These are phyloP conservation scores for Augochlora pura DNA, from an alignment of 1,140 invertebrate species.

Conservation along the genomic window DNA sequence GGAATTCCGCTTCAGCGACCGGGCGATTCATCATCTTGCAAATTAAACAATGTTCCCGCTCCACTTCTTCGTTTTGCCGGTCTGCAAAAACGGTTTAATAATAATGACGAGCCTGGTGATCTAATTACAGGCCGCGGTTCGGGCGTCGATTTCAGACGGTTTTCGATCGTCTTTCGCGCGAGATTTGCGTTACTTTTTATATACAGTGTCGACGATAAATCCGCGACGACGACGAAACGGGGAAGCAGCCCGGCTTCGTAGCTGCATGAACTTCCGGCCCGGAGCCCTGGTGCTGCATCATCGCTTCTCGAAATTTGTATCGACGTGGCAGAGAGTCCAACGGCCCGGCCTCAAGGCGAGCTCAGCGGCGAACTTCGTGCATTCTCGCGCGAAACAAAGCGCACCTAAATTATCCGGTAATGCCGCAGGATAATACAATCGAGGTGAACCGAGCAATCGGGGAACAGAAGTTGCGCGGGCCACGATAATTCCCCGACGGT, in stretches of 20 bases:
- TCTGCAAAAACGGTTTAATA: no score
- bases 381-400: slow-evolving; percentile 18
- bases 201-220: no score
- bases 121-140: no score
- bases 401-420: not conserved
- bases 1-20: no score
- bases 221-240: not conserved
- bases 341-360: slow-evolving; percentile 4
- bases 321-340: not conserved
- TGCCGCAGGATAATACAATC: not conserved
- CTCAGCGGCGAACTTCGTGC: slow-evolving; percentile 15
- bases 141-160: no score
- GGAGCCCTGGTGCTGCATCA: slow-evolving; percentile 7
- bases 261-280: not conserved
- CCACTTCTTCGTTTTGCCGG: no score
- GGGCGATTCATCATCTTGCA: no score
- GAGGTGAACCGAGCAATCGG: not conserved
- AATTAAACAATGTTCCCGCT: no score
- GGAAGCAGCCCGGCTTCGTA: not conserved
- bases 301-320: slow-evolving; percentile 26
- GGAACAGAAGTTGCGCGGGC: not conserved
- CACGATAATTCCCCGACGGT: not conserved
- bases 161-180: no score
- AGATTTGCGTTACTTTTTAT: no score
- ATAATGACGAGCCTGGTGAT: no score